A percentile compares a stretch with the other conserved stretches of the same genome.
These are phyloP conservation scores for Phrynocephalus forsythii DNA, from an alignment of 2,797 vertebrate species.

Conservation along the genomic window DNA sequence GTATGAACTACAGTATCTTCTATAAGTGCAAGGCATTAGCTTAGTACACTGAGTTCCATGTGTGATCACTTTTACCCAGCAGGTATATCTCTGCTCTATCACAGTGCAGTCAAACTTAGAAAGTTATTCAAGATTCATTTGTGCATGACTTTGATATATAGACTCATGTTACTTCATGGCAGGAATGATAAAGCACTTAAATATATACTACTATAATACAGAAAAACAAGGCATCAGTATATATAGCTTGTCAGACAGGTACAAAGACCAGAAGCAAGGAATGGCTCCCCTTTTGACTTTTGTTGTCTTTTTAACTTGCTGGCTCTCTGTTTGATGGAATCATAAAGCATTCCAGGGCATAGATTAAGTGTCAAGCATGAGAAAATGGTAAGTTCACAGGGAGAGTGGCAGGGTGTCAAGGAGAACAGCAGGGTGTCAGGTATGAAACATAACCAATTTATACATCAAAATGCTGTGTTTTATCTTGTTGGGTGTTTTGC, in stretches of 20 bases:
- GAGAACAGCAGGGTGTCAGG: neutral
- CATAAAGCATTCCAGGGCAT: neutral
- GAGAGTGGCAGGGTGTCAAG: neutral
- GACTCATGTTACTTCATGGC: neutral
- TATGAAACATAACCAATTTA: neutral
- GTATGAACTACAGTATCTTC: neutral
- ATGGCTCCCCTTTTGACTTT: neutral
- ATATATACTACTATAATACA: neutral
- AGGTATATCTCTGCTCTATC: too few species aligned
- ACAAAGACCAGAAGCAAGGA: neutral
- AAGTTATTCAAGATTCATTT: neutral
- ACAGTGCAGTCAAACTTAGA: too few species aligned
- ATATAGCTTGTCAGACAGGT: neutral
- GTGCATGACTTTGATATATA: neutral
- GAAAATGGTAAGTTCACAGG: fast-evolving
- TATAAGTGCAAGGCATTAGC: neutral
- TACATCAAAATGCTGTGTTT: neutral
- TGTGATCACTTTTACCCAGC: neutral
- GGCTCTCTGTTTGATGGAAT: neutral
- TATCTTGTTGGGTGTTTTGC: fast-evolving
- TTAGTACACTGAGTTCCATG: neutral
- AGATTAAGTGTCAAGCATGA: neutral
- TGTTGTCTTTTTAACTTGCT: neutral
- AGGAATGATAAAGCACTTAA: neutral
- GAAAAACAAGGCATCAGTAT: neutral